phyloP scores from a whole-genome alignment of 2,113 vertebrate species.

The Hiodon alosoides region DNA sequence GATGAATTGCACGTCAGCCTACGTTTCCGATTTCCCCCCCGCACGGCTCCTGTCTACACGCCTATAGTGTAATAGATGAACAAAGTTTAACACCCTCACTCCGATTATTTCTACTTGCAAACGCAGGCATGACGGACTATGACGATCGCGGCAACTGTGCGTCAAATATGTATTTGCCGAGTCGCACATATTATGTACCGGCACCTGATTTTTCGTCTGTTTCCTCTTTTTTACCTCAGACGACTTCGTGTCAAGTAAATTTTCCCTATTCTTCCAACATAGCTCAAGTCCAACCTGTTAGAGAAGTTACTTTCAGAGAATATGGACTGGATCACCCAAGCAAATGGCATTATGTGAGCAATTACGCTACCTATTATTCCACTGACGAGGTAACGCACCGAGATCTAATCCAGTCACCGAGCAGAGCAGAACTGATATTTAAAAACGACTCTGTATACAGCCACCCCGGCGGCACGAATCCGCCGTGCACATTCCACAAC shows the following conservation, averaged over 20 bases:
- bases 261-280: slow-evolving; percentile 94
- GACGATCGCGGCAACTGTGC: slow-evolving; percentile 88
- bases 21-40: slow-evolving; percentile 89
- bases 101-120: slow-evolving; percentile 71
- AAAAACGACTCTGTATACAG: slow-evolving; percentile 83
- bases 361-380: slow-evolving; percentile 90
- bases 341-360: slow-evolving; percentile 89
- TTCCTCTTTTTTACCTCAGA: slow-evolving; percentile 89
- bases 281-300: slow-evolving; percentile 91
- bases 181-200: slow-evolving; percentile 93
- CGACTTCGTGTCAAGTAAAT: slow-evolving; percentile 91
- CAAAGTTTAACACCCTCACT: slow-evolving; percentile 86
- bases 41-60: slow-evolving; percentile 78
- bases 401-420: slow-evolving; percentile 70
- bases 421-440: slow-evolving; percentile 85
- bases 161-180: slow-evolving; percentile 95
- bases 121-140: slow-evolving; percentile 92
- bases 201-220: slow-evolving; percentile 92
- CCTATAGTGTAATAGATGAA: slow-evolving; percentile 92
- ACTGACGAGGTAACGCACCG: slow-evolving; percentile 83
- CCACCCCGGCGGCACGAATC: slow-evolving; percentile 68
- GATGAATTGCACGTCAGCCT: slow-evolving; percentile 99
- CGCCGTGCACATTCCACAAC: slow-evolving; percentile 79
- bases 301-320: slow-evolving; percentile 93
- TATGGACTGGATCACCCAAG: slow-evolving; percentile 81